phyloP scores from a whole-genome alignment of 2,888 invertebrate species.

The Acanthosepion lycidas region DNA sequence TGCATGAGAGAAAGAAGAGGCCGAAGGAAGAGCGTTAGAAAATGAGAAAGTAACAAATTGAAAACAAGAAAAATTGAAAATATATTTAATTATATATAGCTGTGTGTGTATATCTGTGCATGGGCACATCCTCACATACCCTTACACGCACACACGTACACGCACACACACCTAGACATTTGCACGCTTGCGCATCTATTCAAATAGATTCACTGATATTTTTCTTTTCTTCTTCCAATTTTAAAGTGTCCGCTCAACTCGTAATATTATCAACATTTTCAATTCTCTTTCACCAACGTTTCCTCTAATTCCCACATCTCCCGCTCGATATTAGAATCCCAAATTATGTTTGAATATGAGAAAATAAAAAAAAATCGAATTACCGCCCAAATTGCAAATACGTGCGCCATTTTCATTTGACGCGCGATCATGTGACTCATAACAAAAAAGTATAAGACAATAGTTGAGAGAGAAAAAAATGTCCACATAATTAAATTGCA shows the following conservation, averaged over 20 bases:
- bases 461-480: not conserved
- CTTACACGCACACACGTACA: not conserved
- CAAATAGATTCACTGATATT: not conserved
- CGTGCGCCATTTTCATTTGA: not conserved
- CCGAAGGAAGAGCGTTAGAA: too few species aligned
- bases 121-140: too few species aligned
- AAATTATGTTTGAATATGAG: conserved; percentile 33
- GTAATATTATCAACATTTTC: conserved; percentile 8
- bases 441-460: not conserved
- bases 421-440: not conserved
- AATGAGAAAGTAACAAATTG: too few species aligned
- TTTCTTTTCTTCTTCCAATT: not conserved
- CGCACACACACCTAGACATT: not conserved
- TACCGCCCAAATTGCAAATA: not conserved
- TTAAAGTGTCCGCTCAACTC: not conserved
- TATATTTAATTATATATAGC: not conserved
- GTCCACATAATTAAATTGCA: too few species aligned
- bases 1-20: too few species aligned
- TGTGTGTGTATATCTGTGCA: not conserved
- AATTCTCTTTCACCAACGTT: not conserved
- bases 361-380: conserved; percentile 11
- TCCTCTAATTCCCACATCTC: not conserved
- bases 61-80: too few species aligned
- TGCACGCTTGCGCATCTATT: not conserved
- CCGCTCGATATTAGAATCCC: not conserved